Evolutionary conservation across 2,113 vertebrate genomes (phyloP), one percentile per base, ranked within the genome.

Genomic region (Meleagris gallopavo): DNA sequence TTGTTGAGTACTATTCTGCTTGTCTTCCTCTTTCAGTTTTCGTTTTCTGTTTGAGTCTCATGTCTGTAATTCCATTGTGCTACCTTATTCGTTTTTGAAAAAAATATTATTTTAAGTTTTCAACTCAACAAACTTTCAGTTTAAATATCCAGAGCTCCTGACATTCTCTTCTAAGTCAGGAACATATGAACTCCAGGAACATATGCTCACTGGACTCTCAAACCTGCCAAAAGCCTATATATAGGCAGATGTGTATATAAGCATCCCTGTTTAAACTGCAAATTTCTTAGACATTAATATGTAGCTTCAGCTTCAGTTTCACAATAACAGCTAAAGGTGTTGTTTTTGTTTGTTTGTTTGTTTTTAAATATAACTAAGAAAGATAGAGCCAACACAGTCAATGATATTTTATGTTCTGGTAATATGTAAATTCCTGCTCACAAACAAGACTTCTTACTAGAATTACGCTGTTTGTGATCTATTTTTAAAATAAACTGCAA

Each of bases 401-500:
- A 57, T 65, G 52, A 52, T 72, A 57, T 45, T 69, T 79, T 88
- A 55, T 41, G 11, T 58, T 62, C 48, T 62, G 45, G 9, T 58
- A 66, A 76, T 66, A 43, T 4, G 46, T 8, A 60, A 2, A 5
- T 45, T 70, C 2, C 1, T 77, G 27, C 64, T 86, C 58, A 79
- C 46, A 84, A 92, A 69, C 41, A 75, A 11, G n/a, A 62, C 24
- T 81, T 75, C 61, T 77, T 91, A 71, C 38, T 50, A 61, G 30
- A 88, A 73, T 78, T 58, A 84, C 13, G n/a, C 46, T 94, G 17
- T 54, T 80, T 50, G 78, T 45, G 79, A 90, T 41, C 40, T 84
- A 19, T 86, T 89, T 93, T 92, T 94, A 60, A 88, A 30, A 57
- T 36, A 71, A 91, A 13, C n/a, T 9, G 7, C 46, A 81, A 84